Base-by-base conservation (phyloP, 2,113 vertebrate species). In the Gasterosteus nipponicus region DNA sequence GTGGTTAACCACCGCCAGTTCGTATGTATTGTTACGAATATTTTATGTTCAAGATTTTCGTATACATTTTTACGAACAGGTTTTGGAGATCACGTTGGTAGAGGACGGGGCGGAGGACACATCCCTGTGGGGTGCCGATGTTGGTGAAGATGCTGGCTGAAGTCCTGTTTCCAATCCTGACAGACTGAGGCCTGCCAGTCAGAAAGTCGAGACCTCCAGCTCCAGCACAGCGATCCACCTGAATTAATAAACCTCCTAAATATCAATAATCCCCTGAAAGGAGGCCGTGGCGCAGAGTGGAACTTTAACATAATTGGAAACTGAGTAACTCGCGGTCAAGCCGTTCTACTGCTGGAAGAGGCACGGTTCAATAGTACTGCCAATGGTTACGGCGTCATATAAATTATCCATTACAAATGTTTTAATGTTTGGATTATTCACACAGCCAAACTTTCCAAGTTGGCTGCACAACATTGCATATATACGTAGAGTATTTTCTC, bases 211-310 rank as follows among this genome's bases (percentile, higher is more conserved):
- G 22, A 26, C 22, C 22, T 26, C 22, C 22, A 26, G 22, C 22
- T 26, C 22, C 22, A 26, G 22, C 22, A 26, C 22, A 26, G 80
- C 71, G 74, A 72, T 84, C 83, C 41, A 85, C 79, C 76, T 85
- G 82, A 92, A 89, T 88, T 87, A 92, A 91, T 89, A 78, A 87
- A 81, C 72, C 77, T 73, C 60, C 72, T 87, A 80, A 92, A 91
- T 75, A 84, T 77, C 63, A 91, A 89, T 80, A 80, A 75, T 79
- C 26, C 33, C 38, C 73, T 38, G 59, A 83, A 76, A 92, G 86
- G 75, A 78, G 68, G 66, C 77, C 7, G 53, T 19, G 82, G 26
- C 35, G 72, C 67, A 12, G 38, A 41, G 66, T 38, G 49, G 8
- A 81, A 84, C 73, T 78, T 3, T 16, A 57, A 67, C 33, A 73